Evolutionary conservation across 2,888 invertebrate species (phyloP), one percentile per base, ranked within the genome.

Genomic region (Caenorhabditis sp.): DNA sequence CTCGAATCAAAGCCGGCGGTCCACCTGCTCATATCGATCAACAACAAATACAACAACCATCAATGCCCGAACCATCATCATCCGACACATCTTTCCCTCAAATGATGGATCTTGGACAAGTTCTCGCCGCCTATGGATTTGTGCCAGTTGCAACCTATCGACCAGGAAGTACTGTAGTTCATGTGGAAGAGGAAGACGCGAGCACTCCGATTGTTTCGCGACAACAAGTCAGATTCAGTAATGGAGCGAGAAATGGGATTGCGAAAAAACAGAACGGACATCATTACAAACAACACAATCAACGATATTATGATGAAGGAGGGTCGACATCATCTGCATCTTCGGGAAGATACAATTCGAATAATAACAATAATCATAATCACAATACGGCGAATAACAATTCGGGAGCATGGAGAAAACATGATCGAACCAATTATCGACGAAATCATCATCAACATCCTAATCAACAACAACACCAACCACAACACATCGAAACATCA

Each of bases 1-100:
- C 83, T 4, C 64, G 86, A 43, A 86, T 86, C 55, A 86, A 84
- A 68, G 81, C 84, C 0, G 85, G 86, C 8, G 79, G 81, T 4
- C 80, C 83, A 6, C 86, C 85, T 4, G 59, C 59, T 14, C 4
- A 43, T 26, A 5, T 59, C 14, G 59, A 59, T 19, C 37, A 36
- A 49, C 37, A 36, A 49, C n/a, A 23, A 17, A 5, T 23, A n/a
- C 61, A 61, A 61, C 27, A 17, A 51, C 23, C 61, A 31, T 19
- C 51, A 37, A 31, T 12, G 19, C 37, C 51, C 8, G 27, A 37
- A 57, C 36, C 8, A 14, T 19, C 8, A 14, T 19, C 36, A 21
- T 10, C 14, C n/a, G 37, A 43, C 14, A 10, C 36, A n/a, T n/a
- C n/a, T n/a, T 57, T 61, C 21, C 68, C 65, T 24, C 61, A 50